Evolutionary conservation across 2,113 vertebrate genomes (phyloP).

Genomic region (Ameiurus melas): DNA sequence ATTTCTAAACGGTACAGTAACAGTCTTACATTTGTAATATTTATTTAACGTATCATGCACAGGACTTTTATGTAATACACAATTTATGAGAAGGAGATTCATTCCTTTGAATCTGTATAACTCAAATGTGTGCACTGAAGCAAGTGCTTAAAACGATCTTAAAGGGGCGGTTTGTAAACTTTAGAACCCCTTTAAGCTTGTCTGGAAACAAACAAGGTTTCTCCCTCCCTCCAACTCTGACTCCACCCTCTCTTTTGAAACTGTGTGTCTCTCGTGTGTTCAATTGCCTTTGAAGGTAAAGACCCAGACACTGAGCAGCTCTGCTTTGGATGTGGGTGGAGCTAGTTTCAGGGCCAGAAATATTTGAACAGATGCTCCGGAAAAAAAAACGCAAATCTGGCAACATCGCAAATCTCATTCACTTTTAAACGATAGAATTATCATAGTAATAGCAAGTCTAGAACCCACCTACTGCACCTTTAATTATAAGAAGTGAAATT

Average conservation of each 20-base stretch:
- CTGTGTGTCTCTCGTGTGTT: background rate
- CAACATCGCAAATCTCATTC: background rate
- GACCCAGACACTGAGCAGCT: background rate
- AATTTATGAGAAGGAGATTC: no score
- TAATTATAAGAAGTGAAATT: background rate
- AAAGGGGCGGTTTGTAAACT: no score
- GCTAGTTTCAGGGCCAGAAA: background rate
- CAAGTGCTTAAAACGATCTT: background rate
- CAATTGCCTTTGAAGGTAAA: background rate
- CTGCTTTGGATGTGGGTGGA: background rate
- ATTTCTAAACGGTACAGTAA: no score
- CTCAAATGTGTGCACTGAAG: no score
- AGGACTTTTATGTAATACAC: no score
- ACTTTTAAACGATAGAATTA: background rate
- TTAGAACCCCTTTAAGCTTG: no score
- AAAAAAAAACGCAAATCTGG: background rate
- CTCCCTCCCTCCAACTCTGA: background rate
- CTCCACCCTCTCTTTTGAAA: background rate
- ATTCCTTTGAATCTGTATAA: no score
- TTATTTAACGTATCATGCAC: no score
- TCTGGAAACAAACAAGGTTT: background rate
- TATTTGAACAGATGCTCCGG: background rate
- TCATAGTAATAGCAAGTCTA: background rate
- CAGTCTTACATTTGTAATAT: no score
- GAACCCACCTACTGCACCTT: background rate